These are phyloP conservation scores for Pherbina coryleti DNA, from an alignment of 2,888 invertebrate species.

Conservation along the genomic window DNA sequence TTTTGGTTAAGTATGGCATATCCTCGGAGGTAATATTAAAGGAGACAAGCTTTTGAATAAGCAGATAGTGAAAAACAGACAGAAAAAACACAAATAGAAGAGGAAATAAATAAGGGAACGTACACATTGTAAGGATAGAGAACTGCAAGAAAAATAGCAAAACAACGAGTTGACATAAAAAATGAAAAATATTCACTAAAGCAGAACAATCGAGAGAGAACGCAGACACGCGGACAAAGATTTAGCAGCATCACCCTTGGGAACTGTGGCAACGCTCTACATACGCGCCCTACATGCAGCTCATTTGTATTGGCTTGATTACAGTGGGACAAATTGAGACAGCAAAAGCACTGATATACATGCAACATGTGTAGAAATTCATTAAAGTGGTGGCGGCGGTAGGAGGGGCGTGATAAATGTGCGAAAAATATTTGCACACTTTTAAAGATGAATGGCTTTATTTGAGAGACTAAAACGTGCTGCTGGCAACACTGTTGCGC, in stretches of 20 bases:
- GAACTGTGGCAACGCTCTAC: background rate
- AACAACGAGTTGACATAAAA: slow-evolving; percentile 24
- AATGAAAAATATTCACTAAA: background rate
- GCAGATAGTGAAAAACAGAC: background rate
- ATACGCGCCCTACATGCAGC: background rate
- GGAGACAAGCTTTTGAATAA: slow-evolving; percentile 28
- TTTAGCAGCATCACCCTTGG: background rate
- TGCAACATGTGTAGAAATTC: background rate
- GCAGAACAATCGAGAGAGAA: background rate
- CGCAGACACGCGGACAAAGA: background rate
- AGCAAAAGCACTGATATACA: background rate
- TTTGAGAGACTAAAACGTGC: no score
- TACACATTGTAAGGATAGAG: background rate
- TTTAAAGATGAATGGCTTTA: no score
- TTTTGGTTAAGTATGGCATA: slow-evolving; percentile 65
- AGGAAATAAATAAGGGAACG: background rate
- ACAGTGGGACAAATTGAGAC: background rate
- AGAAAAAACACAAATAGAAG: background rate
- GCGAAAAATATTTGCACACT: no score
- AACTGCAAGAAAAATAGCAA: background rate
- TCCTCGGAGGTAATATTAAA: slow-evolving; percentile 57
- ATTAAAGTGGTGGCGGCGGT: no score
- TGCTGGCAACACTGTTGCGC: no score
- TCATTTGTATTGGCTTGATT: background rate
- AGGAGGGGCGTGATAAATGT: no score